These are phyloP conservation scores for Artibeus lituratus DNA, from an alignment of 2,797 vertebrate species.

Conservation along the genomic window DNA sequence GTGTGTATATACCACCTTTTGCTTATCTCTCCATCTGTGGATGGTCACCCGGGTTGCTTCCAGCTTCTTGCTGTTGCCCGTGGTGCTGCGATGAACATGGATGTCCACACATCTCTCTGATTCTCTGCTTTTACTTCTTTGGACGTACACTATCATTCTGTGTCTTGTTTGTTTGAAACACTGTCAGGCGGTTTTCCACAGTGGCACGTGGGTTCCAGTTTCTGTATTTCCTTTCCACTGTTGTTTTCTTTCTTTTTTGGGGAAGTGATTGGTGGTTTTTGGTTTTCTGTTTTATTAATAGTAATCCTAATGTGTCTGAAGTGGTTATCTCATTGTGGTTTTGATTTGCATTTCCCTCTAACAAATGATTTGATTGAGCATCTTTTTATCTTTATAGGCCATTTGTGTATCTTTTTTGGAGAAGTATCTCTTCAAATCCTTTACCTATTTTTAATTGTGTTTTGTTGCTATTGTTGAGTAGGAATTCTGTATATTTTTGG, in stretches of 20 bases:
- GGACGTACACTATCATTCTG: neutral
- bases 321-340: neutral
- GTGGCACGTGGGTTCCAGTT: neutral
- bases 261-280: neutral
- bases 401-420: neutral
- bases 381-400: neutral
- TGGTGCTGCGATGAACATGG: neutral
- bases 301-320: neutral
- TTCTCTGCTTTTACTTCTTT: neutral
- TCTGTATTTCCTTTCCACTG: neutral
- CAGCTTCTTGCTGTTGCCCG: neutral
- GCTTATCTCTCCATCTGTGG: neutral
- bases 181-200: neutral
- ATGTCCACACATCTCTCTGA: neutral
- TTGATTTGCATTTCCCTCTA: neutral
- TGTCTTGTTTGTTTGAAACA: neutral
- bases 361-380: neutral
- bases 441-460: neutral
- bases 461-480: neutral
- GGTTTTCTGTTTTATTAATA: neutral
- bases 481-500: neutral
- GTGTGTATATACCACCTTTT: neutral
- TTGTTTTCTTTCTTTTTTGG: too few species aligned
- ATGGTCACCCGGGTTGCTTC: neutral
- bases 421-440: neutral